phyloP scores from a whole-genome alignment of 2,888 invertebrate genomes.

The Nomada ferruginata region DNA sequence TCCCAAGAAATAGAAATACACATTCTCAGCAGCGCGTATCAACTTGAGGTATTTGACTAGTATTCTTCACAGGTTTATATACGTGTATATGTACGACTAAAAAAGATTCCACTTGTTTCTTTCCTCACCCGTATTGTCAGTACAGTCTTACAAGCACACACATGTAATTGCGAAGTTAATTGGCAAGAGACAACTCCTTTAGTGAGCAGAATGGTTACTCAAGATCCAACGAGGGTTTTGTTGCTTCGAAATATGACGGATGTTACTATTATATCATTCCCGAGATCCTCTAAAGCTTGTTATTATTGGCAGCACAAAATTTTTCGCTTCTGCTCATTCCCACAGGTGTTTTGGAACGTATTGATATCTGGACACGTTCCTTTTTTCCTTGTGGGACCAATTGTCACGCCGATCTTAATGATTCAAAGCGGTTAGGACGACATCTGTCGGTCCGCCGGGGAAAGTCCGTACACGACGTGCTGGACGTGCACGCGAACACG shows the following conservation, averaged over 20 bases:
- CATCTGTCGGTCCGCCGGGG: constrained; percentile 71
- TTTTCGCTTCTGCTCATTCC: constrained; percentile 21
- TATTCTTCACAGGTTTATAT: constrained; percentile 21
- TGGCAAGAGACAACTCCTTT: constrained; percentile 14
- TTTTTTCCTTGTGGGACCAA: constrained; percentile 41
- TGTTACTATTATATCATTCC: constrained; percentile 30
- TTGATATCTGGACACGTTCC: constrained; percentile 30
- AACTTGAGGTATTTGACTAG: constrained; percentile 29
- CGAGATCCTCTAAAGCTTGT: constrained; percentile 5
- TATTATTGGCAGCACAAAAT: not conserved
- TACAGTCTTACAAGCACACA: constrained; percentile 1
- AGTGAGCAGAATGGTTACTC: not conserved
- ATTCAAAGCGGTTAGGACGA: constrained; percentile 69
- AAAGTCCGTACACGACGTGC: constrained; percentile 63
- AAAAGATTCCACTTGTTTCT: not conserved
- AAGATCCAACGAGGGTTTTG: constrained; percentile 11
- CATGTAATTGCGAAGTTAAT: constrained; percentile 31
- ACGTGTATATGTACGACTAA: constrained; percentile 8
- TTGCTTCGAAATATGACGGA: constrained; percentile 34
- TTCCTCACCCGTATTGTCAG: not conserved
- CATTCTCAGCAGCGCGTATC: not conserved
- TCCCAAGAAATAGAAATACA: constrained; percentile 1
- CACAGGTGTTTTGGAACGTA: constrained; percentile 16
- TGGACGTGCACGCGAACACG: constrained; percentile 74
- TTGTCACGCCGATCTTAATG: constrained; percentile 59